Conservation (phyloP, 2,797 vertebrate species). For the Valencia hispanica region DNA sequence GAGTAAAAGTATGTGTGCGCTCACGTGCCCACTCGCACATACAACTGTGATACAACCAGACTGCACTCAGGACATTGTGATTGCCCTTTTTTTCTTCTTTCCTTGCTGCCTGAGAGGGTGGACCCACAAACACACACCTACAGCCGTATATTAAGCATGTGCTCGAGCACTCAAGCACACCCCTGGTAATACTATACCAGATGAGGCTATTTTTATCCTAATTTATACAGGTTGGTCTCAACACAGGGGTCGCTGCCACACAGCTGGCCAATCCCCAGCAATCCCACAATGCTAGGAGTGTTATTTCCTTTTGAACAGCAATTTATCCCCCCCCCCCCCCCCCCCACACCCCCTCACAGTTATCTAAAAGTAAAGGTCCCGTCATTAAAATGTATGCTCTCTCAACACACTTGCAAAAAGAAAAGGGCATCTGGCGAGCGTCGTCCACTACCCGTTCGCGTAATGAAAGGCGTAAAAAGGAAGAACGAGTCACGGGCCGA, state of each 20-base stretch:
- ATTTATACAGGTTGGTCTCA: conserved; percentile 81
- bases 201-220: conserved; percentile 85
- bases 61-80: conserved; percentile 64
- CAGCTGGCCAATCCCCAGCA: conserved; percentile 82
- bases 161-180: conserved; percentile 67
- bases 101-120: conserved; percentile 31
- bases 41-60: conserved; percentile 53
- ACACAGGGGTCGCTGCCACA: conserved; percentile 69
- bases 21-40: conserved; percentile 29
- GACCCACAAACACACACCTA: conserved; percentile 54
- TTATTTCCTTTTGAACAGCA: conserved; percentile 97
- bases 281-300: conserved; percentile 94
- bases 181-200: conserved; percentile 74
- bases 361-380: conserved; percentile 89
- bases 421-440: conserved; percentile 87
- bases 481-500: conserved; percentile 33
- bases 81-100: conserved; percentile 52
- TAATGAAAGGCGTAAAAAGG: conserved; percentile 79
- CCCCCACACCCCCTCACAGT: conserved; percentile 41
- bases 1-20: conserved; percentile 68
- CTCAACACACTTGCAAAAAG: conserved; percentile 79
- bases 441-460: conserved; percentile 84
- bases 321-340: conserved; percentile 75
- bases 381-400: conserved; percentile 98
- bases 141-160: conserved; percentile 71